Evolutionary conservation across 1,140 invertebrate species (phyloP).

Genomic region (Aphis craccivora): DNA sequence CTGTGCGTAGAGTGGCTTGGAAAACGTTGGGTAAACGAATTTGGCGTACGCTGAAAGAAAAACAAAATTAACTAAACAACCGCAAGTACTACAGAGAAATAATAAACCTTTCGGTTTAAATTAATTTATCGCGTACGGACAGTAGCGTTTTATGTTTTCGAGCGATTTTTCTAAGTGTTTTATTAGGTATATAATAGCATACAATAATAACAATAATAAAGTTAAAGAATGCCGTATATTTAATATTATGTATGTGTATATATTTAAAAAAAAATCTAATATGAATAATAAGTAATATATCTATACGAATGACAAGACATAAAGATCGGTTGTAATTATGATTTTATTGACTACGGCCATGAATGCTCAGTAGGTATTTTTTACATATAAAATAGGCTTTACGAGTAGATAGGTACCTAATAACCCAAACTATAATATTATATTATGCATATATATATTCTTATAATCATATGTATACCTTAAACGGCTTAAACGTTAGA

Average conservation of each 20-base stretch:
- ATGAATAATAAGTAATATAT: too few relatives aligned
- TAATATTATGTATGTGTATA: too few relatives aligned
- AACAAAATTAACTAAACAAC: conserved; percentile 53
- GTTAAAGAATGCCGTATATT: background rate
- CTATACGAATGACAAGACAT: background rate
- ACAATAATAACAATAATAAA: background rate
- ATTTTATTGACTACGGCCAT: background rate
- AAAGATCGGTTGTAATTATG: background rate
- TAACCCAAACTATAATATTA: background rate
- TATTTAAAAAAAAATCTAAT: background rate
- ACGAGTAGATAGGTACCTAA: too few relatives aligned
- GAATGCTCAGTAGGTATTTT: background rate
- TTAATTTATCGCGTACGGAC: conserved; percentile 8
- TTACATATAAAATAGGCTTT: background rate
- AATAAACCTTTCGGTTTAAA: background rate
- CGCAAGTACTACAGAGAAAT: background rate
- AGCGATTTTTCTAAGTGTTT: background rate
- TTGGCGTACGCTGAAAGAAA: conserved; percentile 52
- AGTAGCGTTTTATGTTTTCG: background rate
- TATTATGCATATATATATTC: background rate
- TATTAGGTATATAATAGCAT: too few relatives aligned
- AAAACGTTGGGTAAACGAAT: conserved; percentile 27
- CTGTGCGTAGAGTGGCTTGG: conserved; percentile 43
- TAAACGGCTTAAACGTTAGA: background rate
- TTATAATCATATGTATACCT: background rate